A percentile compares a stretch with the other conserved stretches of the same genome.
phyloP scores from a whole-genome alignment of 1,140 invertebrate species.

The Maconellicoccus hirsutus region DNA sequence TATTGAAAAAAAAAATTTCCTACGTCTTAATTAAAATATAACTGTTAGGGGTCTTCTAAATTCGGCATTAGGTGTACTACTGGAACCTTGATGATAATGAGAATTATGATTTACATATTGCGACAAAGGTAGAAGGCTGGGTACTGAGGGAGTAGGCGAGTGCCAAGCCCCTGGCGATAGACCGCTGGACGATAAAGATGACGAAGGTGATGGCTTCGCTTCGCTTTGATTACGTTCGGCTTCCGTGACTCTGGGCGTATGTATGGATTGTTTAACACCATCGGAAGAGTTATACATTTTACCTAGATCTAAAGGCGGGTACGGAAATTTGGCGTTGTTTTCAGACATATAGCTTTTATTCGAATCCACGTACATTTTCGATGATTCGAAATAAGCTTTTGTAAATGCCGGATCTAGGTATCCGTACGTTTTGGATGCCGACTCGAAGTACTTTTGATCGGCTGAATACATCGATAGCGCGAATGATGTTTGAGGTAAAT shows the following conservation, averaged over 20 bases:
- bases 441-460: slow-evolving; percentile 37
- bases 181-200: slow-evolving; percentile 45
- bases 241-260: slow-evolving; percentile 21
- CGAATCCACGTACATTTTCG: slow-evolving; percentile 55
- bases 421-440: slow-evolving; percentile 21
- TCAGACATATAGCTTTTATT: slow-evolving; percentile 26
- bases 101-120: slow-evolving; percentile 53
- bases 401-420: slow-evolving; percentile 52
- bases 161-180: slow-evolving; percentile 41
- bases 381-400: slow-evolving; percentile 63
- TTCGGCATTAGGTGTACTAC: slow-evolving; percentile 43
- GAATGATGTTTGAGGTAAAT: slow-evolving; percentile 48
- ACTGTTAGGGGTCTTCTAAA: slow-evolving; percentile 68
- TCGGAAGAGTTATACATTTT: slow-evolving; percentile 47
- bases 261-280: slow-evolving; percentile 27
- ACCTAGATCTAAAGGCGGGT: slow-evolving; percentile 47
- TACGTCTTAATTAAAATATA: slow-evolving; percentile 55
- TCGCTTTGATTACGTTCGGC: slow-evolving; percentile 31
- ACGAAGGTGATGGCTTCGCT: slow-evolving; percentile 43
- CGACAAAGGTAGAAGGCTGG: slow-evolving; percentile 40
- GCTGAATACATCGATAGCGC: slow-evolving; percentile 51
- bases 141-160: slow-evolving; percentile 39
- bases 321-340: slow-evolving; percentile 38
- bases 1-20: too few species aligned
- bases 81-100: slow-evolving; percentile 41